Evolutionary conservation across 2,113 vertebrate species (phyloP).

Genomic region (Bothrops jararaca): DNA sequence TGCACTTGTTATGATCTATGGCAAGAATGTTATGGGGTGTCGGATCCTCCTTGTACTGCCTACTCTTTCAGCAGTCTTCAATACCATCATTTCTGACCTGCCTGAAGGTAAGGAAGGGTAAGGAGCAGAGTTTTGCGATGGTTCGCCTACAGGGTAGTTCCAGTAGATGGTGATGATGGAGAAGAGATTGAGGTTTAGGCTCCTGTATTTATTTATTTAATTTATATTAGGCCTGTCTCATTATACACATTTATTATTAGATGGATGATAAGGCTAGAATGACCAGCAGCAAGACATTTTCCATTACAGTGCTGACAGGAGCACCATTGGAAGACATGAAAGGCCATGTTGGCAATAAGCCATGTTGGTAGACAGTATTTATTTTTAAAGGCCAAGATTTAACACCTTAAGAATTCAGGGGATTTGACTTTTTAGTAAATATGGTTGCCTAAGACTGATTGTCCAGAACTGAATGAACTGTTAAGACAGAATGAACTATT

Average conservation of each 20-base stretch:
- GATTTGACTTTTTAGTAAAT: not conserved
- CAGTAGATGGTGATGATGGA: not conserved
- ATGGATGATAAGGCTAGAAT: not conserved
- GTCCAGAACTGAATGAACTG: not conserved
- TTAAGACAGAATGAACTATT: not conserved
- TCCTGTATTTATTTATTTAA: not conserved
- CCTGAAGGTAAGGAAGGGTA: not conserved
- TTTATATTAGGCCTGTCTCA: not conserved
- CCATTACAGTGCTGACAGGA: not conserved
- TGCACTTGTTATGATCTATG: not conserved
- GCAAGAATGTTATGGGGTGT: not conserved
- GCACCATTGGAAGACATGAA: not conserved
- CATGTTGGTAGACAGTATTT: not conserved
- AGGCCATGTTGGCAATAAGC: not conserved
- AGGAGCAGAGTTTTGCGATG: not conserved
- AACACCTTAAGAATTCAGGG: not conserved
- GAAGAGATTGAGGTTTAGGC: not conserved
- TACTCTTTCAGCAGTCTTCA: not conserved
- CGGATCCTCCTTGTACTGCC: not conserved
- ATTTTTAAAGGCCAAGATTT: not conserved
- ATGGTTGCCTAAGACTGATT: not conserved
- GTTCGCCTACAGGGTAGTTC: not conserved
- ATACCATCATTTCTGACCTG: not conserved
- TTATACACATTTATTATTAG: not conserved
- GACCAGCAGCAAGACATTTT: not conserved